A percentile compares a stretch with the other conserved stretches of the same genome.
Evolutionary conservation across 2,113 vertebrate genomes (phyloP).

Genomic region (Eolophus roseicapilla): DNA sequence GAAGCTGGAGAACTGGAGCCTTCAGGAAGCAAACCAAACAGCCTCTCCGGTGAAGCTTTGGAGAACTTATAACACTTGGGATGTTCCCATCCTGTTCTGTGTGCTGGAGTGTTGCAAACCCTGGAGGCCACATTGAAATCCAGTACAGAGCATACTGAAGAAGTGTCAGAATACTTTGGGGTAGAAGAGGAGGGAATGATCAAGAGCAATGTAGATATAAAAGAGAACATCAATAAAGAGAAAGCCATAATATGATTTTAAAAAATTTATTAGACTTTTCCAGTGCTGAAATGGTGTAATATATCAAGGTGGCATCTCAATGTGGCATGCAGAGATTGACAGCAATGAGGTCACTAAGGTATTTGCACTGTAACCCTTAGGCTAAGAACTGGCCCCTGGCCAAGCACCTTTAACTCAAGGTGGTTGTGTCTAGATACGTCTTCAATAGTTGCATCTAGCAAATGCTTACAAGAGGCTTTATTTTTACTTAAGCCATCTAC

Average conservation of each 20-base stretch:
- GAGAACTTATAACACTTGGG: not conserved
- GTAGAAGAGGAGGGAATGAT: not conserved
- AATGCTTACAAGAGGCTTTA: not conserved
- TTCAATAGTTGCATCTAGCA: not conserved
- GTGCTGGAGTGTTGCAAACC: not conserved
- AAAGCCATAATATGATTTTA: not conserved
- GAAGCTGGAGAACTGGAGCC: not conserved
- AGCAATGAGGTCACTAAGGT: not conserved
- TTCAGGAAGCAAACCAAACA: not conserved
- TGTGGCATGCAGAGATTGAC: not conserved
- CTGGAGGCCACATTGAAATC: accelerated
- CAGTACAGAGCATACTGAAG: accelerated
- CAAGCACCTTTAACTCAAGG: not conserved
- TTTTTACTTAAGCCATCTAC: not conserved
- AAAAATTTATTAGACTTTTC: constrained; percentile 39
- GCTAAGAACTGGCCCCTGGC: not conserved
- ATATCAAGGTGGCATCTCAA: not conserved
- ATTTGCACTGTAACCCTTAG: not conserved
- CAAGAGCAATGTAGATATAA: not conserved
- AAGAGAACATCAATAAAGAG: not conserved
- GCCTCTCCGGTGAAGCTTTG: not conserved
- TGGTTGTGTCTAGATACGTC: not conserved
- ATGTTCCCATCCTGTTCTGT: not conserved
- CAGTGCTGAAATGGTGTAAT: constrained; percentile 4
- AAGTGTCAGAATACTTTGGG: not conserved